Percentiles rank a stretch among this genome's conserved stretches.
These are phyloP conservation scores for Ariolimax columbianus DNA, from an alignment of 2,888 invertebrate genomes.

Conservation along the genomic window DNA sequence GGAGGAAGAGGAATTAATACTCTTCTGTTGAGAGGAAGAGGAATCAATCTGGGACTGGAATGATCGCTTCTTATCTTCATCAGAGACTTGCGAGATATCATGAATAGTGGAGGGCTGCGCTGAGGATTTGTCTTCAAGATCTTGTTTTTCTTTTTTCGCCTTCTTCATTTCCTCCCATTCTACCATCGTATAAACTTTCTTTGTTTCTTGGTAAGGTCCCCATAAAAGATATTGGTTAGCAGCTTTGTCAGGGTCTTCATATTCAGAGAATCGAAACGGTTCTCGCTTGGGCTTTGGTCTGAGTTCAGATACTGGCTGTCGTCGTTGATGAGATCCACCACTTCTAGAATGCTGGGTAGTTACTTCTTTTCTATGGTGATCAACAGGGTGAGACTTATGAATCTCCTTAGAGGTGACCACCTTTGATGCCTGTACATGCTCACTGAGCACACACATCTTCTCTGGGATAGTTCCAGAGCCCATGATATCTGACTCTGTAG, in stretches of 20 bases:
- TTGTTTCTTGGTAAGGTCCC: slow-evolving; percentile 72
- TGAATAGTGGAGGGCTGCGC: slow-evolving; percentile 33
- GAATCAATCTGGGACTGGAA: slow-evolving; percentile 38
- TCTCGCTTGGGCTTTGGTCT: slow-evolving; percentile 4
- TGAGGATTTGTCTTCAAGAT: slow-evolving; percentile 35
- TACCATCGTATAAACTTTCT: slow-evolving; percentile 74
- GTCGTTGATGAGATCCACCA: neutral
- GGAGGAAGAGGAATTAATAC: slow-evolving; percentile 27
- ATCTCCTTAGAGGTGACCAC: neutral
- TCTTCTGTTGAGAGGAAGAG: slow-evolving; percentile 36
- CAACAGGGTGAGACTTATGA: neutral
- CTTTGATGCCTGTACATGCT: neutral
- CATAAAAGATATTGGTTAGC: slow-evolving; percentile 56
- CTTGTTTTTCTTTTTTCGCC: slow-evolving; percentile 54
- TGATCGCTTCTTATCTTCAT: slow-evolving; percentile 5
- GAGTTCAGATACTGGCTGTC: neutral
- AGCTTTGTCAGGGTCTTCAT: slow-evolving; percentile 29
- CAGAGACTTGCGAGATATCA: slow-evolving; percentile 34
- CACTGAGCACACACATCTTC: slow-evolving; percentile 20
- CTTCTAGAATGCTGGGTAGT: neutral
- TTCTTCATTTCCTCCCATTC: slow-evolving; percentile 75
- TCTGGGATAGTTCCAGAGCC: neutral
- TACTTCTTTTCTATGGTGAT: neutral
- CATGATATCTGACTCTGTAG: slow-evolving; percentile 71
- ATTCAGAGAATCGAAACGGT: slow-evolving; percentile 13